Evolutionary conservation across 2,797 vertebrate species (phyloP).

Genomic region (Acanthurus lineatus): DNA sequence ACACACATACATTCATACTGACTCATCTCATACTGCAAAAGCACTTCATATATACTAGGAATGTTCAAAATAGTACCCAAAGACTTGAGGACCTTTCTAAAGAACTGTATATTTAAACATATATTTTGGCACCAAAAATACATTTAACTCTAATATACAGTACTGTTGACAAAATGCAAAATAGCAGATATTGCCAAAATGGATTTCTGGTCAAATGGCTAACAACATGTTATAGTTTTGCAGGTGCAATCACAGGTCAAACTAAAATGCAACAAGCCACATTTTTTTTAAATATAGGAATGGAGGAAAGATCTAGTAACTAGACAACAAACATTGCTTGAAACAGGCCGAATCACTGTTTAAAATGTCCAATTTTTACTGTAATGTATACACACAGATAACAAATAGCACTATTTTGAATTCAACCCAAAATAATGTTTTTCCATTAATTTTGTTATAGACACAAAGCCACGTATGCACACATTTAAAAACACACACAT

Average conservation of each 20-base stretch:
- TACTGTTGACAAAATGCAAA: background rate
- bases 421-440: background rate
- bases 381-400: background rate
- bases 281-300: background rate
- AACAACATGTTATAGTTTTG: background rate
- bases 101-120: background rate
- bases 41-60: background rate
- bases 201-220: background rate
- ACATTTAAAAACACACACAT: conserved; percentile 12
- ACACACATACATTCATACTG: background rate
- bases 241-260: background rate
- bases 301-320: background rate
- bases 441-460: background rate
- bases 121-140: background rate
- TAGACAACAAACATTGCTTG: background rate
- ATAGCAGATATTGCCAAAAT: background rate
- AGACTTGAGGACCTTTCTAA: background rate
- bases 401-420: background rate
- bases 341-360: background rate
- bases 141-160: background rate
- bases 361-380: background rate
- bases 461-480: conserved; percentile 1
- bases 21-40: background rate
- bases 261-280: background rate
- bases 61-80: background rate